phyloP scores from a whole-genome alignment of 2,888 invertebrate species.

The Hyles lineata region DNA sequence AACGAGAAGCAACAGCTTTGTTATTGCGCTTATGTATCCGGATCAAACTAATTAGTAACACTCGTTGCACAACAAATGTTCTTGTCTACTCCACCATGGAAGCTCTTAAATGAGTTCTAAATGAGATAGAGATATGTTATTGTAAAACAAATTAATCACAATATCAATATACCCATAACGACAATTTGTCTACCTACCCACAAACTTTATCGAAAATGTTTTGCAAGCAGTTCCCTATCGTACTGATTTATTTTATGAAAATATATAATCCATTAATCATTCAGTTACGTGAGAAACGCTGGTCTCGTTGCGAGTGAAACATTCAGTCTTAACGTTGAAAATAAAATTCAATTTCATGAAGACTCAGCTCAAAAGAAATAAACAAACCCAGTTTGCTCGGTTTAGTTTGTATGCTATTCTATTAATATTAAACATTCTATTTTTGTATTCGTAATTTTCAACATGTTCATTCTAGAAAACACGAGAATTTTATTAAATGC shows the following conservation, averaged over 20 bases:
- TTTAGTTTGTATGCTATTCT: conserved; percentile 6
- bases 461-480: neutral
- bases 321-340: conserved; percentile 14
- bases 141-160: too few relatives aligned
- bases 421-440: neutral
- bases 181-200: too few relatives aligned
- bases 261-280: neutral
- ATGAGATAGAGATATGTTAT: too few relatives aligned
- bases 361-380: neutral
- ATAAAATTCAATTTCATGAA: conserved; percentile 27
- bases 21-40: too few relatives aligned
- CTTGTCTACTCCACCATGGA: too few relatives aligned
- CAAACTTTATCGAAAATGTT: neutral
- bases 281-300: neutral
- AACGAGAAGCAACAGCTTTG: too few relatives aligned
- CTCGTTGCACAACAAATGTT: too few relatives aligned
- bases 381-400: neutral
- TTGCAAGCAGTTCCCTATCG: neutral
- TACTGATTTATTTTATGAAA: neutral
- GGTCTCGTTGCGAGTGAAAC: neutral
- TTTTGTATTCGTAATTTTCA: neutral
- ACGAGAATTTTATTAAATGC: neutral
- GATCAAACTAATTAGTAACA: too few relatives aligned
- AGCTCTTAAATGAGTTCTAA: too few relatives aligned
- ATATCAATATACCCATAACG: too few relatives aligned